phyloP scores from a whole-genome alignment of 2,113 vertebrate species.

The Amblyornis subalaris region DNA sequence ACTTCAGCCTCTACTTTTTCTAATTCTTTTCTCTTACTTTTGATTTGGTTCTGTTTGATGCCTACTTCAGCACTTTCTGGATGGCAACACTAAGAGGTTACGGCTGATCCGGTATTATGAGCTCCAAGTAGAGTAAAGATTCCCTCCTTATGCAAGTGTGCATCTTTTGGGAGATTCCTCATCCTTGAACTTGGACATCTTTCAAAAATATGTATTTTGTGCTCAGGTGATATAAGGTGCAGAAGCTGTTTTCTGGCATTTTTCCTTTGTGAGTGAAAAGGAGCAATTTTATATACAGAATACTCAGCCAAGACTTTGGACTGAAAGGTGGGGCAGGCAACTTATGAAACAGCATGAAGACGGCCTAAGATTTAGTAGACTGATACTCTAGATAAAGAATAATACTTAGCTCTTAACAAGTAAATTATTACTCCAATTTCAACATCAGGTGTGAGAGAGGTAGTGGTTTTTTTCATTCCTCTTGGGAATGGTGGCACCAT shows the following conservation, averaged over 20 bases:
- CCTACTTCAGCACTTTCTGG: background rate
- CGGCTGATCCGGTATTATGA: background rate
- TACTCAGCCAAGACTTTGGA: background rate
- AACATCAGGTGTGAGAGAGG: background rate
- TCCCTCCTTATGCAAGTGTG: background rate
- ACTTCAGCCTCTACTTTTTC: background rate
- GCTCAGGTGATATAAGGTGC: background rate
- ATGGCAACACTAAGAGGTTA: background rate
- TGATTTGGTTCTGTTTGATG: background rate
- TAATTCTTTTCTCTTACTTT: background rate
- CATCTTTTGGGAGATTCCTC: background rate
- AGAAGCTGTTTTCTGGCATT: background rate
- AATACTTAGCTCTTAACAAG: background rate
- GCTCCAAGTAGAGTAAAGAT: background rate
- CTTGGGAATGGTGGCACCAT: background rate
- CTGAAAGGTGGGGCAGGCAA: background rate
- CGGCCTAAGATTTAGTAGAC: background rate
- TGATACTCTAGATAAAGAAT: background rate
- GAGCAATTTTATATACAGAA: background rate
- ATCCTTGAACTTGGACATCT: background rate
- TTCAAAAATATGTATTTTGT: background rate
- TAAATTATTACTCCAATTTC: background rate
- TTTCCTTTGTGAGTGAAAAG: background rate
- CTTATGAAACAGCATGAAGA: background rate
- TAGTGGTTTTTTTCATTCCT: background rate